phyloP scores from a whole-genome alignment of 2,113 vertebrate genomes.

The Silurus asotus region DNA sequence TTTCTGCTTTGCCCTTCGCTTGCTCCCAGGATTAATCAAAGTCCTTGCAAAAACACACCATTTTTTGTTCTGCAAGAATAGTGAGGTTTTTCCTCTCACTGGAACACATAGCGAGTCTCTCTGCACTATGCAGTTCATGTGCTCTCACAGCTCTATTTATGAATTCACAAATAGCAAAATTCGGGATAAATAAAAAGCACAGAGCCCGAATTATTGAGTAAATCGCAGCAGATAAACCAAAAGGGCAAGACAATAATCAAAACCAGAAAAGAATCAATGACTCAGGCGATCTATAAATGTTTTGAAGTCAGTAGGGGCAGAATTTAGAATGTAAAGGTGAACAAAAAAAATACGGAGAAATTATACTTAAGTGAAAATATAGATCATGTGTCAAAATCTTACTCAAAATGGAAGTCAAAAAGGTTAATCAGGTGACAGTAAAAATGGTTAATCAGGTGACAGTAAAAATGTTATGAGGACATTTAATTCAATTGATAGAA shows the following conservation, averaged over 20 bases:
- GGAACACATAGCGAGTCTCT: background rate
- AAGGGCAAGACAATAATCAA: conserved; percentile 14
- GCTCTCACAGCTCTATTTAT: background rate
- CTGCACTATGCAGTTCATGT: too few species aligned
- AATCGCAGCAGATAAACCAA: background rate
- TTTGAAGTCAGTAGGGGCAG: background rate
- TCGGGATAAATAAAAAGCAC: background rate
- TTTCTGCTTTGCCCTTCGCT: conserved; percentile 40
- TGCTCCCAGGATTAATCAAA: conserved; percentile 52
- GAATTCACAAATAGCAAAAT: background rate
- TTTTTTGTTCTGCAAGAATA: conserved; percentile 19
- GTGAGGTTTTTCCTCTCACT: background rate
- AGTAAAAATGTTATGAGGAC: background rate
- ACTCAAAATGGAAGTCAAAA: background rate
- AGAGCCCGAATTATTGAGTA: conserved; percentile 4
- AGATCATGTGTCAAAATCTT: background rate
- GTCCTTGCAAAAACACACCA: conserved; percentile 3
- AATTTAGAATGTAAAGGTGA: too few species aligned
- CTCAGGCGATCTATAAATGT: background rate
- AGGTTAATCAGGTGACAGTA: background rate
- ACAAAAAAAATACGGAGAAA: background rate
- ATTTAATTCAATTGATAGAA: background rate
- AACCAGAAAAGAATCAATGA: conserved; percentile 17
- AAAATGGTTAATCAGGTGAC: background rate
- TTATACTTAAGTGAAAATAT: background rate